Conservation (phyloP, 2,113 vertebrate genomes). For the Silurus glanis region DNA sequence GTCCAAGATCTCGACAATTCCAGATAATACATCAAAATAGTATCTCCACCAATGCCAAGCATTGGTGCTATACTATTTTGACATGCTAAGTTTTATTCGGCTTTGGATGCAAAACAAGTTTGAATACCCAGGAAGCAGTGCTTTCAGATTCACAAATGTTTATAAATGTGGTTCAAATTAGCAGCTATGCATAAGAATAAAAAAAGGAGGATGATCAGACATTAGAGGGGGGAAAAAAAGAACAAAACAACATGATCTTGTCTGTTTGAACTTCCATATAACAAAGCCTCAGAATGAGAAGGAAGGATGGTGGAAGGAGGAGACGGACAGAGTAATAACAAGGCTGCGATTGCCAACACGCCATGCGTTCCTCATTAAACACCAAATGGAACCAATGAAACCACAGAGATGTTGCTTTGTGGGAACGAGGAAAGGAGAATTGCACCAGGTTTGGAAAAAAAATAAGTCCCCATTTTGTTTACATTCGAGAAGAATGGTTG, state of each 20-base stretch:
- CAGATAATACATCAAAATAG: neutral
- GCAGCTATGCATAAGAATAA: neutral
- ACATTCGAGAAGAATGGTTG: constrained; percentile 18
- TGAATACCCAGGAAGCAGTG: neutral
- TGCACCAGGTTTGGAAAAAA: constrained; percentile 42
- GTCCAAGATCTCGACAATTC: neutral
- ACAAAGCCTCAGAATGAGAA: neutral
- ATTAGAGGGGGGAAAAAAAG: neutral
- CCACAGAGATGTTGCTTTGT: constrained; percentile 53
- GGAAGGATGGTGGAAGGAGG: constrained; percentile 21
- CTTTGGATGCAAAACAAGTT: neutral
- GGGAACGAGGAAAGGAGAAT: constrained; percentile 16
- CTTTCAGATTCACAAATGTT: neutral
- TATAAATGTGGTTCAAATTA: constrained; percentile 4
- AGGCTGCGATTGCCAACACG: constrained; percentile 48
- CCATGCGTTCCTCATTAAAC: constrained; percentile 68
- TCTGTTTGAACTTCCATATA: neutral
- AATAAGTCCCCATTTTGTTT: constrained; percentile 49
- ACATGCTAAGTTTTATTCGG: neutral
- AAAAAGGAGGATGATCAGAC: neutral
- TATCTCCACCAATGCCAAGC: neutral
- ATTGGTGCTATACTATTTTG: neutral
- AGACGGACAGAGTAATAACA: constrained; percentile 8
- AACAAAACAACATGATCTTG: constrained; percentile 12
- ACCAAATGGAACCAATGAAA: constrained; percentile 62